Base-by-base conservation (phyloP, 1,140 invertebrate species). In the Mercenaria mercenaria region DNA sequence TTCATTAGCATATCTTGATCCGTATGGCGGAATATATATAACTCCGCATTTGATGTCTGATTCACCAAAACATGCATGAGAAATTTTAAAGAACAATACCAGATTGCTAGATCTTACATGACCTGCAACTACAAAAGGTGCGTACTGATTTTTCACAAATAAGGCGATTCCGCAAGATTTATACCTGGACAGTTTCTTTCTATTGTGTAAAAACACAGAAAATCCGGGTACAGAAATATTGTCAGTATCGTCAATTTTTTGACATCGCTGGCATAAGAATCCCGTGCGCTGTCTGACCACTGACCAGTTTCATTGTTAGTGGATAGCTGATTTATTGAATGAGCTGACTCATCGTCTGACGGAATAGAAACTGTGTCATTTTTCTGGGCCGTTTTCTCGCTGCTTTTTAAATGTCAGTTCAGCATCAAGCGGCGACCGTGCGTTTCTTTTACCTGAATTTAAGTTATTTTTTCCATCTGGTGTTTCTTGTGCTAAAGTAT, bases 111-210 rank as follows among this genome's bases (percentile, higher is more conserved):
- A 37, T 13, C 37, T 20, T 4, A 2, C 47, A 1, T 64, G 23
- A 23, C 41, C 50, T 20, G 69, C 0, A 26, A 41, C n/a, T 29
- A 88, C 50, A 88, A 11, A 79, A 10, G 52, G 64, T 69, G 29
- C 29, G 20, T 67, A 32, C 4, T 0, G 1, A 32, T 81, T 39
- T 72, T 81, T 88, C 20, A 80, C 47, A n/a, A 34, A 39, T 10
- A 88, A 15, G 11, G 77, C n/a, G 0, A 88, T 88, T 18, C 86
- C 86, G 67, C 86, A 74, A 23, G 86, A 88, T 20, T 56, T 79
- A 61, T 59, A 59, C 29, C 50, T 47, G 8, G n/a, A 61, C 29
- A 80, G 52, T 79, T 80, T 72, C 29, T 50, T 8, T 39, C 80
- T 67, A 18, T 69, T 64, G 41, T 64, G 64, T 20, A 88, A 3